Percentiles rank a stretch among this genome's conserved stretches.
These are phyloP conservation scores for Echinometra lucunter DNA, from an alignment of 53 echinoderm and acorn worm species.

Conservation along the genomic window DNA sequence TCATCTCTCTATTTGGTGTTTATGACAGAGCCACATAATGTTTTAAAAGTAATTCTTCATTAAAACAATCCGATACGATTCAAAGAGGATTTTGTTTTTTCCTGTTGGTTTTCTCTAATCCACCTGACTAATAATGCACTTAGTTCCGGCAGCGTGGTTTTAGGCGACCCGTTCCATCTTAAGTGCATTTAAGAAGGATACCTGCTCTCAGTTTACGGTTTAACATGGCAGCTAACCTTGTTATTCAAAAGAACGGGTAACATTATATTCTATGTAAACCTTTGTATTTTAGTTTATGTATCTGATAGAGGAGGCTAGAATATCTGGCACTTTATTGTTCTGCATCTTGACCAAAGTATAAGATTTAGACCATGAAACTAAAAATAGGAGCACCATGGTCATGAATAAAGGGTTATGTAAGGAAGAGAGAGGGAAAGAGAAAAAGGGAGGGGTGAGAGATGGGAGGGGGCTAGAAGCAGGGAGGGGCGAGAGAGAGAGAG, in stretches of 20 bases:
- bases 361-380: neutral
- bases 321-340: neutral
- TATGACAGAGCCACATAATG: no score
- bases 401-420: neutral
- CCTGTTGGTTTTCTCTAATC: neutral
- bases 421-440: slow-evolving; percentile 8
- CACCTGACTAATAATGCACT: neutral
- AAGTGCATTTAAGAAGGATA: neutral
- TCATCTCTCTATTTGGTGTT: no score
- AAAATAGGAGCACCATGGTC: neutral
- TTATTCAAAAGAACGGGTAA: neutral
- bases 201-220: neutral
- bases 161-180: neutral
- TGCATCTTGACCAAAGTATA: neutral
- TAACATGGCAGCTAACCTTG: neutral
- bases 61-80: neutral
- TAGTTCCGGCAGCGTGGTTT: neutral
- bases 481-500: no score
- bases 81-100: neutral
- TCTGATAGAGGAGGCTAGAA: no score
- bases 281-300: no score
- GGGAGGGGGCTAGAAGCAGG: no score
- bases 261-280: neutral
- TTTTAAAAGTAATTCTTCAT: no score
- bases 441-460: neutral